phyloP scores from a whole-genome alignment of 2,888 invertebrate genomes.

The Pseudanteris insignis region DNA sequence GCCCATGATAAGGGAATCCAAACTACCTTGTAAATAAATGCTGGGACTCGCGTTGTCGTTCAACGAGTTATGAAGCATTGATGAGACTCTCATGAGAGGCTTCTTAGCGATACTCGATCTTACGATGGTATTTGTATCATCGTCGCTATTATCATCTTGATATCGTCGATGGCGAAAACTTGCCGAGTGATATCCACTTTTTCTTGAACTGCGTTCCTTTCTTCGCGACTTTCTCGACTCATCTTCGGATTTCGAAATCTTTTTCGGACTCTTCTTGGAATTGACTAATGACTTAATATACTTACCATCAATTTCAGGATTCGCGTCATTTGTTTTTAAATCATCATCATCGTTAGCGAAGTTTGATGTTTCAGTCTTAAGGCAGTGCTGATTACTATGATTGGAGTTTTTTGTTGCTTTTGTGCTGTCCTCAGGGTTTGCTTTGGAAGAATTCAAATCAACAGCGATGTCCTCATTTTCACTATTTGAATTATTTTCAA shows the following conservation, averaged over 20 bases:
- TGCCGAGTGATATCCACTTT: slow-evolving; percentile 17
- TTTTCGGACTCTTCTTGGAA: slow-evolving; percentile 58
- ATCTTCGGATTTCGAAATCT: too few species aligned
- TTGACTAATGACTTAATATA: slow-evolving; percentile 61
- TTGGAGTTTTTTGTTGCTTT: slow-evolving; percentile 7
- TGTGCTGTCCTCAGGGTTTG: slow-evolving; percentile 25
- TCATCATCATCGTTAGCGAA: slow-evolving; percentile 7
- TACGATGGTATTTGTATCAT: slow-evolving; percentile 34
- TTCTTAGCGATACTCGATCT: slow-evolving; percentile 45
- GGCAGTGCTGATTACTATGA: slow-evolving; percentile 33
- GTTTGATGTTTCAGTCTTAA: slow-evolving; percentile 31
- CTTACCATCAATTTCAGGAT: slow-evolving; percentile 60
- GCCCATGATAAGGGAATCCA: slow-evolving; percentile 52
- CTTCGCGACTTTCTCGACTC: slow-evolving; percentile 13
- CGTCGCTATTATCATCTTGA: slow-evolving; percentile 22
- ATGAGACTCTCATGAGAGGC: slow-evolving; percentile 29
- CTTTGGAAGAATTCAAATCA: slow-evolving; percentile 17
- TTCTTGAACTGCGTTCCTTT: slow-evolving; percentile 11
- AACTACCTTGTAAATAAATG: slow-evolving; percentile 51
- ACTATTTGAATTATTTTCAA: too few species aligned
- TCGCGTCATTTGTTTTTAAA: slow-evolving; percentile 37
- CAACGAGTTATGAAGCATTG: slow-evolving; percentile 12
- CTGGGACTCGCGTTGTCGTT: slow-evolving; percentile 27
- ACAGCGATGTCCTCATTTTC: neutral
- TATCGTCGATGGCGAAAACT: slow-evolving; percentile 22